phyloP scores from a whole-genome alignment of 2,113 vertebrate genomes.

The Bos indicus region DNA sequence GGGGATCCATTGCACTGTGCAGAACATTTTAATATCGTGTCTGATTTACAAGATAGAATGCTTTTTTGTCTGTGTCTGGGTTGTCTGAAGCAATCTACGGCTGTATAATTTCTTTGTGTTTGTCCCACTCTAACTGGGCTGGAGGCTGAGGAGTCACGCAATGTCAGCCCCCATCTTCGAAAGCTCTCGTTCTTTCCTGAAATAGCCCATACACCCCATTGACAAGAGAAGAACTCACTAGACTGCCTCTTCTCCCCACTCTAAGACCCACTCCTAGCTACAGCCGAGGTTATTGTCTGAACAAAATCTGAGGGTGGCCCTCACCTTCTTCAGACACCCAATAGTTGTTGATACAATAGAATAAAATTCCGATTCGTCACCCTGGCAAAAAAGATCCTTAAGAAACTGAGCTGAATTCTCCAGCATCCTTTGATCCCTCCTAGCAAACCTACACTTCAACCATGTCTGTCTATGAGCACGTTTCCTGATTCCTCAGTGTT shows the following conservation, averaged over 20 bases:
- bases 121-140: background rate
- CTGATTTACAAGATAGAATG: background rate
- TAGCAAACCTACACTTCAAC: background rate
- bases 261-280: background rate
- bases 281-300: background rate
- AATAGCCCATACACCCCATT: background rate
- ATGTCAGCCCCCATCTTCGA: fast-evolving
- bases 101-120: background rate
- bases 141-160: background rate
- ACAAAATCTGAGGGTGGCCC: background rate
- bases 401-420: background rate
- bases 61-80: background rate
- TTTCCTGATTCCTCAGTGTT: background rate
- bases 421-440: background rate
- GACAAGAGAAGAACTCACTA: background rate
- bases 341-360: background rate
- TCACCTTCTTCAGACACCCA: background rate
- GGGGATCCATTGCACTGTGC: too few relatives aligned
- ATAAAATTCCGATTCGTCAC: background rate
- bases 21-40: background rate
- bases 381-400: background rate
- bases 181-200: background rate
- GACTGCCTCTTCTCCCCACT: background rate
- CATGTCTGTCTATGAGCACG: background rate
- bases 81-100: background rate